A percentile compares a stretch with the other conserved stretches of the same genome.
Conservation (phyloP, 2,797 vertebrate genomes). For the Rhincodon typus region DNA sequence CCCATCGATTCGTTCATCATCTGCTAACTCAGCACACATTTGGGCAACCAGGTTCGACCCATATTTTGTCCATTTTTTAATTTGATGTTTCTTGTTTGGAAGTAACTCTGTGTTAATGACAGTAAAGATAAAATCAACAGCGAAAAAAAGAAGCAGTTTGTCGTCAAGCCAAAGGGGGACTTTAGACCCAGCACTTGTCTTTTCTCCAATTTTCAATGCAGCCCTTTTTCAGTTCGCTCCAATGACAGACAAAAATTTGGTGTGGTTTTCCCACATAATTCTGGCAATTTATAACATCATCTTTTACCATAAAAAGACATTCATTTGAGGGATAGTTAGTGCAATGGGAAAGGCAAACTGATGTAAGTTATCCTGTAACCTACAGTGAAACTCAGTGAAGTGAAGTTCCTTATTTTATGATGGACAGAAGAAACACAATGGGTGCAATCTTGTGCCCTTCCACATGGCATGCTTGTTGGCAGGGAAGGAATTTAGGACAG, state of each 20-base stretch:
- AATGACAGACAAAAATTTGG: background rate
- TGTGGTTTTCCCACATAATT: background rate
- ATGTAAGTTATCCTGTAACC: background rate
- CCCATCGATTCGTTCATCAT: background rate
- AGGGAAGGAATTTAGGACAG: no score
- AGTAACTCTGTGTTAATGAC: background rate
- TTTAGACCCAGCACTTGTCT: background rate
- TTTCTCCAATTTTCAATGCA: background rate
- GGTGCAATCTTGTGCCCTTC: no score
- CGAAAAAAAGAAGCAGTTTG: no score
- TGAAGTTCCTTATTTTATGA: background rate
- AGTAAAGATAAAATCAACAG: background rate
- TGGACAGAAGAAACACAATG: background rate
- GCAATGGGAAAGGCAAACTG: background rate
- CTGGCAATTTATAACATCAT: background rate
- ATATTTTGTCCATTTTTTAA: background rate
- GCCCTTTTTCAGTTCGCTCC: background rate
- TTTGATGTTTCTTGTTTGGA: background rate
- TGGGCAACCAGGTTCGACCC: background rate
- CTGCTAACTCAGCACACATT: background rate
- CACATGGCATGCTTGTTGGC: no score
- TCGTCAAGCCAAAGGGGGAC: background rate
- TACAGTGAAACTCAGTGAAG: background rate
- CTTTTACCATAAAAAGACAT: background rate
- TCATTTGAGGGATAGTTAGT: background rate